Evolutionary conservation across 2,888 invertebrate species (phyloP), one percentile per base, ranked within the genome.

Genomic region (Silvanus unidentatus): DNA sequence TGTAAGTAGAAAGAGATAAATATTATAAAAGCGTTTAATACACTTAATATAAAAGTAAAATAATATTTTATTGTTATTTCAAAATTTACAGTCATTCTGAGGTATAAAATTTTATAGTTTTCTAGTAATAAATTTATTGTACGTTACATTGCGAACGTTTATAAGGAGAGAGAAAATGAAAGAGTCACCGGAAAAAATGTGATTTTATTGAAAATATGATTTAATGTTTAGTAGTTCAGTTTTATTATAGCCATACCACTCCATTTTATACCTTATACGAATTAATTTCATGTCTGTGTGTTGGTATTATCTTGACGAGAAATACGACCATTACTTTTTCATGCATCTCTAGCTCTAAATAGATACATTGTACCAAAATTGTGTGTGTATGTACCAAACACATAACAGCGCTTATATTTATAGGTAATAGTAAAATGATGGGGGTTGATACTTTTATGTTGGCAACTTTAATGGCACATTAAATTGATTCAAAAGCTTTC

Each of bases 151-250:
- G 13, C 32, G 10, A 32, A 32, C 32, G 32, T 32, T 8, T n/a
- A 32, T 32, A n/a, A 4, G 32, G n/a, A 32, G 10, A n/a, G n/a
- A n/a, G 22, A 22, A 22, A 22, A 22, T 22, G 22, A 22, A 22
- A 22, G 22, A 22, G 22, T 5, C 4, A 22, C 3, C 4, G 8
- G 22, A 32, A 32, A 32, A 32, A 32, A 32, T 32, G 32, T 56
- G 53, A 50, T 67, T 68, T 69, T 69, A 69, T 69, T 68, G 69
- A 67, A 68, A 68, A 66, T 68, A 68, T 69, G 69, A 69, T 69
- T 68, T 69, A 68, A 62, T 60, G 62, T 64, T 45, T 60, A 59
- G 59, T 60, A 60, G 64, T 60, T 61, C 50, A 57, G 53, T 62
- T 64, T 63, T 64, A 64, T 64, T 63, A 62, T 57, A 43, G 47